Evolutionary conservation across 2,797 vertebrate genomes (phyloP).

Genomic region (Melanotaenia parkinsoni): DNA sequence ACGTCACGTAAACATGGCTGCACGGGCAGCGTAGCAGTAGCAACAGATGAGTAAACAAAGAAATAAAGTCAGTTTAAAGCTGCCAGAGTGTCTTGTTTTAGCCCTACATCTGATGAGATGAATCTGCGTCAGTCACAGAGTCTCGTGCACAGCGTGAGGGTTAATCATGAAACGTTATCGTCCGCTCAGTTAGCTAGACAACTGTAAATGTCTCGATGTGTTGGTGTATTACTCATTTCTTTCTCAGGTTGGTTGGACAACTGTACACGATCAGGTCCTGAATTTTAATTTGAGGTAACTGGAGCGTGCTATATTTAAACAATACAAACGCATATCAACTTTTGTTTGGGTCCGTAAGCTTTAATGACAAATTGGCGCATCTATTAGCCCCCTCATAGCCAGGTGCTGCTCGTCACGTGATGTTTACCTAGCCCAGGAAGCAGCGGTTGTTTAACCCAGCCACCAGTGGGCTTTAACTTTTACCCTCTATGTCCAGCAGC

Average conservation of each 20-base stretch:
- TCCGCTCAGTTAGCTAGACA: not conserved
- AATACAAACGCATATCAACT: not conserved
- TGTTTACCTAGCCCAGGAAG: not conserved
- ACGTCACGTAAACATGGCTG: constrained; percentile 51
- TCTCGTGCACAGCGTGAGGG: not conserved
- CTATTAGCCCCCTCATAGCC: not conserved
- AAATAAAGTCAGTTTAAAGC: not conserved
- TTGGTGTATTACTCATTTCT: not conserved
- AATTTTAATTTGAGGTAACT: not conserved
- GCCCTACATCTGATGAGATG: not conserved
- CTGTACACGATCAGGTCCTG: not conserved
- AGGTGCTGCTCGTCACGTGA: not conserved
- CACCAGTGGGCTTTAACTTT: not conserved
- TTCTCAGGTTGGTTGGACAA: not conserved
- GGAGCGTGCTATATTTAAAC: no score
- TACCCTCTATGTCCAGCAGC: constrained; percentile 34
- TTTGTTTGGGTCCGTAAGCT: not conserved
- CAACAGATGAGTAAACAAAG: not conserved
- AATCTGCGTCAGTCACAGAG: not conserved
- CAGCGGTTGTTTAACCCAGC: not conserved
- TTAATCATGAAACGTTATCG: no score
- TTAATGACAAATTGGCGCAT: not conserved
- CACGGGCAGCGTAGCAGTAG: not conserved
- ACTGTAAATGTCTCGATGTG: not conserved
- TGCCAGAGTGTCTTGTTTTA: not conserved